Evolutionary conservation across 1,140 invertebrate genomes (phyloP).

Genomic region (Bombus impatiens): DNA sequence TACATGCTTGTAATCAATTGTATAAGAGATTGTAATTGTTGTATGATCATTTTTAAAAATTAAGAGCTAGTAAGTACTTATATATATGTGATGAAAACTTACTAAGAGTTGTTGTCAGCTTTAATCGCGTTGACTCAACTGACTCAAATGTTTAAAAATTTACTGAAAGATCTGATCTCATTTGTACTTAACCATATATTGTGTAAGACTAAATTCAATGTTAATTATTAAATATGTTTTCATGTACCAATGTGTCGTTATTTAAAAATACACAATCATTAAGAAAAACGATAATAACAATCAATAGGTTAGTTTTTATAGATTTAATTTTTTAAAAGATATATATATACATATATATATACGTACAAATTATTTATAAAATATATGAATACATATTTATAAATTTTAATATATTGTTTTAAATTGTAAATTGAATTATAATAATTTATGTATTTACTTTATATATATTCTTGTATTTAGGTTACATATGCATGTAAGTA

Average conservation of each 20-base stretch:
- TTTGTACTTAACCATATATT: conserved; percentile 22
- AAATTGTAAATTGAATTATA: background rate
- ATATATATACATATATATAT: background rate
- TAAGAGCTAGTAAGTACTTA: background rate
- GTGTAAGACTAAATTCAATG: conserved; percentile 9
- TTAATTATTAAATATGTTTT: background rate
- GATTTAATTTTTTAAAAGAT: background rate
- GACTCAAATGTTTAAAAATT: background rate
- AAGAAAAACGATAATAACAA: background rate
- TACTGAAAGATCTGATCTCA: conserved; percentile 36
- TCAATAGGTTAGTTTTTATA: conserved; percentile 24
- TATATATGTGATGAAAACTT: background rate
- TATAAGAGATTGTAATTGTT: background rate
- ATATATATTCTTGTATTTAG: background rate
- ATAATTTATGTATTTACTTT: background rate
- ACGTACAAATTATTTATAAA: conserved; percentile 6
- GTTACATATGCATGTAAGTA: background rate
- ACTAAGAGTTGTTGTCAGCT: background rate
- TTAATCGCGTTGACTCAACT: background rate
- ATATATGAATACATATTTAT: background rate
- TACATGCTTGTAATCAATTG: background rate
- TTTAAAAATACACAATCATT: background rate
- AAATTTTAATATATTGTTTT: background rate
- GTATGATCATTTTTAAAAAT: background rate
- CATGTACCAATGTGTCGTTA: background rate